Conservation (phyloP, 1,140 invertebrate genomes). For the Teleogryllus occipitalis region DNA sequence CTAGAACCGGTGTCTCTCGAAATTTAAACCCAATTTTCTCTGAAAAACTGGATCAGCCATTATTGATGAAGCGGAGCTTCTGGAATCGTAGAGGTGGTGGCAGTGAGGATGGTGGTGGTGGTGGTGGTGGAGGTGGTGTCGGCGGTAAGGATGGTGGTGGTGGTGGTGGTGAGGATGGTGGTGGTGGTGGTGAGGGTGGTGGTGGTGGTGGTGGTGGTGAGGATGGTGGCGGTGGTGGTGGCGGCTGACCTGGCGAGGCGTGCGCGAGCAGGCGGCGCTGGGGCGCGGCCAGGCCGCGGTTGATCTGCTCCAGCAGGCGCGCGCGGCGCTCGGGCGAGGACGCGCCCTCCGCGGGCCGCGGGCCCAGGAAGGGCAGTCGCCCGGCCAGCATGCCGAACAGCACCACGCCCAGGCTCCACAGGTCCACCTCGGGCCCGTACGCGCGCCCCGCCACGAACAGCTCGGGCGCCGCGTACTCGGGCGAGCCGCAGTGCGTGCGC, state of each 20-base stretch:
- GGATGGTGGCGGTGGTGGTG: too few relatives aligned
- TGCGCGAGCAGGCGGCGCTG: not conserved
- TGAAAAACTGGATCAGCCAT: too few relatives aligned
- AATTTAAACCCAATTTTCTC: too few relatives aligned
- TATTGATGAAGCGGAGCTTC: too few relatives aligned
- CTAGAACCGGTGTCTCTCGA: too few relatives aligned
- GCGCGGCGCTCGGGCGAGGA: slow-evolving; percentile 44
- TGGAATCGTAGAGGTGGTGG: too few relatives aligned
- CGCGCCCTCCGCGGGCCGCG: slow-evolving; percentile 34
- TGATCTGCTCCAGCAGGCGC: slow-evolving; percentile 51
- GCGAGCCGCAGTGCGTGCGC: slow-evolving; percentile 63
- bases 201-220: too few relatives aligned
- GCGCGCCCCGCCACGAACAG: slow-evolving; percentile 50
- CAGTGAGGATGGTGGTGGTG: too few relatives aligned
- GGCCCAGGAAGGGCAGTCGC: slow-evolving; percentile 52
- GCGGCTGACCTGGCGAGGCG: not conserved
- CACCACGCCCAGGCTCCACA: slow-evolving; percentile 65
- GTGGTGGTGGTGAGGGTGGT: too few relatives aligned
- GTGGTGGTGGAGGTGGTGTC: too few relatives aligned
- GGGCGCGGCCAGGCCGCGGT: slow-evolving; percentile 41
- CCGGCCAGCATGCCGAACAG: slow-evolving; percentile 59
- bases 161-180: too few relatives aligned
- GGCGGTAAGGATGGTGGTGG: too few relatives aligned
- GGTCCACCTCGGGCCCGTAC: slow-evolving; percentile 65
- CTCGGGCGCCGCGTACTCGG: slow-evolving; percentile 68